phyloP scores from a whole-genome alignment of 2,797 vertebrate genomes.

The Epinephelus malabaricus region DNA sequence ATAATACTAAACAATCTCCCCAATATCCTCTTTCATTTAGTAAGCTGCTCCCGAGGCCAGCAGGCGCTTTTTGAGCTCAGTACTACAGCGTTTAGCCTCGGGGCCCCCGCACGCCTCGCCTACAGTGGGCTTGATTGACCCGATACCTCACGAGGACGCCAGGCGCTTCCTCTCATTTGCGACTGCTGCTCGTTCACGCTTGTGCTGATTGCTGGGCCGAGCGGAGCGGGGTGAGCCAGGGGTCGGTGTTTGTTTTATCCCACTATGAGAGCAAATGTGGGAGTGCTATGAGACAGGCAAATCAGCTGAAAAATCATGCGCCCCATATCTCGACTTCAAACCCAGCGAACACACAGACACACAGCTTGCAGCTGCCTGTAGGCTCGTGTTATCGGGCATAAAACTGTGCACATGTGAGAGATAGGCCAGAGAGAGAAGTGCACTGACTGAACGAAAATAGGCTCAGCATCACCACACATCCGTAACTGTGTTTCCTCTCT shows the following conservation, averaged over 20 bases:
- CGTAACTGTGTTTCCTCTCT: constrained; percentile 11
- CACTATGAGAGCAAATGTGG: background rate
- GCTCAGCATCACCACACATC: constrained; percentile 13
- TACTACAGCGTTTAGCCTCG: constrained; percentile 44
- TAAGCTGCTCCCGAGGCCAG: constrained; percentile 53
- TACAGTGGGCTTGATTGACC: constrained; percentile 57
- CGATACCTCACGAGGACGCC: constrained; percentile 47
- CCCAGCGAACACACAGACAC: background rate
- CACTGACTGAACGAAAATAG: constrained; percentile 43
- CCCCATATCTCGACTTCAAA: constrained; percentile 24
- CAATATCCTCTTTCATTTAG: constrained; percentile 75
- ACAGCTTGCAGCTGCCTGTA: constrained; percentile 12
- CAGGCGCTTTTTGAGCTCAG: constrained; percentile 52
- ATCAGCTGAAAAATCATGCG: constrained; percentile 34
- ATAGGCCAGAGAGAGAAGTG: constrained; percentile 25
- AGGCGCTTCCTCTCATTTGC: constrained; percentile 37
- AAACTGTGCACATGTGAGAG: constrained; percentile 34
- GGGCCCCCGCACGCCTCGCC: constrained; percentile 16
- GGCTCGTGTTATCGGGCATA: constrained; percentile 30
- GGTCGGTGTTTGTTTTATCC: constrained; percentile 39
- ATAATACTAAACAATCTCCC: constrained; percentile 68
- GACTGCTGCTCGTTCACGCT: constrained; percentile 4
- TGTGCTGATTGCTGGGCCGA: constrained; percentile 31
- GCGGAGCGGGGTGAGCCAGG: background rate
- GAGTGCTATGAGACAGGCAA: constrained; percentile 14